A percentile compares a stretch with the other conserved stretches of the same genome.
These are phyloP conservation scores for Nomada ferruginata DNA, from an alignment of 2,888 invertebrate genomes.

Conservation along the genomic window DNA sequence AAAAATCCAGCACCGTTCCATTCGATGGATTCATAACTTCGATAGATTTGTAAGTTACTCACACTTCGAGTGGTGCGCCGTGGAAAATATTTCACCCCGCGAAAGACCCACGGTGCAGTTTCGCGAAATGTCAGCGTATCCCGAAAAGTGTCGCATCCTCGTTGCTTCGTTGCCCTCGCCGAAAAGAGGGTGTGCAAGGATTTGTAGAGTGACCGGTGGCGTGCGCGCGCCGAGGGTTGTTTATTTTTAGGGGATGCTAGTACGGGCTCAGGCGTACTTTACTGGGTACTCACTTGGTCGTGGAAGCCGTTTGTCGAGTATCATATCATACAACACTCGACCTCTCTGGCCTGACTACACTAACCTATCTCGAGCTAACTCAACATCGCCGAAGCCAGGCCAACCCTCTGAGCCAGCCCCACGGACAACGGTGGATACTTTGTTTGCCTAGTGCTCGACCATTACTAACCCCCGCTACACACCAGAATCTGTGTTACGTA, in stretches of 20 bases:
- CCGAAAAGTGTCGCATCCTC: not conserved
- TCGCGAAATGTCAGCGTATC: not conserved
- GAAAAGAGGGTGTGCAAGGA: constrained; percentile 8
- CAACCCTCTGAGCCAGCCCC: constrained; percentile 58
- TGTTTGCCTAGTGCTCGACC: constrained; percentile 77
- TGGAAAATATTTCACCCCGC: too few species aligned
- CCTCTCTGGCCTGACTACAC: constrained; percentile 68
- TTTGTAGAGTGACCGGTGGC: constrained; percentile 22
- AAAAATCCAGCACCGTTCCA: not conserved
- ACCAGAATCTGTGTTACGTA: constrained; percentile 65
- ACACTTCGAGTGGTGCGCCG: not conserved
- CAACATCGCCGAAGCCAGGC: constrained; percentile 66
- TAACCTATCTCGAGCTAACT: constrained; percentile 73
- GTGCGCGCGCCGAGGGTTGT: constrained; percentile 51
- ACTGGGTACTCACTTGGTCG: constrained; percentile 67
- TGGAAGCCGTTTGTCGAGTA: constrained; percentile 75
- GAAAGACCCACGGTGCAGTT: too few species aligned
- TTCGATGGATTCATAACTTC: constrained; percentile 5
- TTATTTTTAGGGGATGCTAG: constrained; percentile 69
- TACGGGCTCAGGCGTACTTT: constrained; percentile 65
- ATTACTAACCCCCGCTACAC: constrained; percentile 73
- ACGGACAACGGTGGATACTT: constrained; percentile 72
- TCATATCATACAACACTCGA: constrained; percentile 79
- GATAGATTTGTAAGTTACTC: not conserved
- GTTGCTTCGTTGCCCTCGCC: not conserved